Percentiles rank a stretch among this genome's conserved stretches.
Conservation (phyloP, 1,140 invertebrate genomes). For the Hetaerina americana region DNA sequence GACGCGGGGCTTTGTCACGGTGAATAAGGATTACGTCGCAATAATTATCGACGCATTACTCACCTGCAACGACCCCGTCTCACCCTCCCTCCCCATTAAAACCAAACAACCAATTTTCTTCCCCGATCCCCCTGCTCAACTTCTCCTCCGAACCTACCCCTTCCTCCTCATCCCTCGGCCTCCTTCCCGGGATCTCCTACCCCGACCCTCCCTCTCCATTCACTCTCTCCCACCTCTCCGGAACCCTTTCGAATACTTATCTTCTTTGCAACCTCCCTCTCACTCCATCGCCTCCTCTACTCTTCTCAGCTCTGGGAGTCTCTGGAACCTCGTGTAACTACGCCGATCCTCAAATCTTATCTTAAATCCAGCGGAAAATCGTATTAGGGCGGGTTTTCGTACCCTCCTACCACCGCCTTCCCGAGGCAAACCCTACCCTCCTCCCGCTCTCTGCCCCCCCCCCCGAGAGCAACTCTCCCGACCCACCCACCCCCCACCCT, state of each 20-base stretch:
- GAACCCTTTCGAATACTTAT: slow-evolving; percentile 14
- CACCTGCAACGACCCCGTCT: no score
- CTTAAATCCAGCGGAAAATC: slow-evolving; percentile 38
- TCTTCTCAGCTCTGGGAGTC: not conserved
- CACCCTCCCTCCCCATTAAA: no score
- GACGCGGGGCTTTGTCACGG: not conserved
- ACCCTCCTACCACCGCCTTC: slow-evolving; percentile 19
- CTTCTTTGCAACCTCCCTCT: slow-evolving; percentile 19
- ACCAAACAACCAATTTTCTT: no score
- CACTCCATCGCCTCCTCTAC: slow-evolving; percentile 7
- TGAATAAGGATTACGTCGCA: not conserved
- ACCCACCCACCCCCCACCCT: no score
- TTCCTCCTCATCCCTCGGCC: no score
- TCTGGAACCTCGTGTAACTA: not conserved
- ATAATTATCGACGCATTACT: not conserved
- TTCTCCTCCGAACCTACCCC: no score
- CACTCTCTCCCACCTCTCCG: slow-evolving; percentile 12
- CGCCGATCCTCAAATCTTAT: slow-evolving; percentile 26
- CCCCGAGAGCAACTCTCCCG: no score
- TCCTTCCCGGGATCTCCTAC: slow-evolving; percentile 27
- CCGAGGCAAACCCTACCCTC: slow-evolving; percentile 3
- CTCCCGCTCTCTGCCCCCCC: slow-evolving; percentile 5
- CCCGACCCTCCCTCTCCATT: slow-evolving; percentile 33
- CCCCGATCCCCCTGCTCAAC: no score
- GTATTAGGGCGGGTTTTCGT: slow-evolving; percentile 33